Percentiles rank a stretch among this genome's conserved stretches.
phyloP scores from a whole-genome alignment of 2,113 vertebrate species.

The Raja brachyura region DNA sequence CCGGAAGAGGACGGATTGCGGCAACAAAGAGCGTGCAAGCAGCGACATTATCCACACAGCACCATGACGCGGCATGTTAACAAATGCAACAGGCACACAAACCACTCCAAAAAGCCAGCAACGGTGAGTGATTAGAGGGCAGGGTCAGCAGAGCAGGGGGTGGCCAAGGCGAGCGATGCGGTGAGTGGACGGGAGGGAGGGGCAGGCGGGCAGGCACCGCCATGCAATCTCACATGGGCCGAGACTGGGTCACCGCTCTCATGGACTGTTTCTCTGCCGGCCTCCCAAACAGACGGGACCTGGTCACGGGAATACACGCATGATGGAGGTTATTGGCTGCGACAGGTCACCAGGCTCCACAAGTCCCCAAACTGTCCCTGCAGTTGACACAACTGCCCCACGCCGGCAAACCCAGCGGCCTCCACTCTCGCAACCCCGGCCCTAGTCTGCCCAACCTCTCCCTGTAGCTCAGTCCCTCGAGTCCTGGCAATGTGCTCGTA shows the following conservation, averaged over 20 bases:
- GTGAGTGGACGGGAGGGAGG: too few species aligned
- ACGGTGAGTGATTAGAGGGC: too few species aligned
- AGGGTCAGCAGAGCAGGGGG: neutral
- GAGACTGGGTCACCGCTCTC: neutral
- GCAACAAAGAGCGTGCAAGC: neutral
- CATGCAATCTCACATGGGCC: slow-evolving; percentile 15
- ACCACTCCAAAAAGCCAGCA: neutral
- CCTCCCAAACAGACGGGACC: slow-evolving; percentile 14
- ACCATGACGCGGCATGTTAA: neutral
- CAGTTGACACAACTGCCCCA: too few species aligned
- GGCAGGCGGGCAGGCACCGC: neutral
- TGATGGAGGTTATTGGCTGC: neutral
- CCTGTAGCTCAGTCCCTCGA: too few species aligned
- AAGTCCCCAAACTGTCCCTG: neutral
- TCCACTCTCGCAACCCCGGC: too few species aligned
- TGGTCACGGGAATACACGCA: neutral
- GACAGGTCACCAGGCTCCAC: neutral
- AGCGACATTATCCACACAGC: neutral
- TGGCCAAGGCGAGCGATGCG: neutral
- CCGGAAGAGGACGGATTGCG: neutral
- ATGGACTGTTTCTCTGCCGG: neutral
- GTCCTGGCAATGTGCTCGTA: too few species aligned
- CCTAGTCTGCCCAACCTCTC: too few species aligned
- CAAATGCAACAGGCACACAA: neutral
- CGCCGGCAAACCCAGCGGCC: neutral